Base-by-base conservation (phyloP, 2,113 vertebrate genomes). In the Morone chrysops region DNA sequence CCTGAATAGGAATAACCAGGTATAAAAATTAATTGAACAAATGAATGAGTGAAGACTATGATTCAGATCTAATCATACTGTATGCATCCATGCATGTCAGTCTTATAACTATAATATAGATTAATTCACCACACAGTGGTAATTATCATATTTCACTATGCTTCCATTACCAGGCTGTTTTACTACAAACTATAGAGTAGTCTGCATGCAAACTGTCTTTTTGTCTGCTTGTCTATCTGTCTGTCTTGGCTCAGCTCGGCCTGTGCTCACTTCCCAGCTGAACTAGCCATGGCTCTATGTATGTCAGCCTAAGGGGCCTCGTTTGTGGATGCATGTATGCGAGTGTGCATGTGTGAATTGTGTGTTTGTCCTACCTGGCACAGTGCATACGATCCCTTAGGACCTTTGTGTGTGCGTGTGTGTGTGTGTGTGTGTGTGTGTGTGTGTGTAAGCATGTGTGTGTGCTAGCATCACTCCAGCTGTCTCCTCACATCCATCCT, bases 401-500 rank as follows among this genome's bases (percentile, higher is more conserved):
- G 91, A 87, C 45, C n/a, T 1, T 0, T 5, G 22, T 67, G 20
- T 75, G 45, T 54, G 67, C 62, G 48, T 63, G n/a, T 50, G 65
- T 36, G 31, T 31, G 31, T 31, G 43, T 53, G 62, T 3, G 31
- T 60, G n/a, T 74, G 31, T 43, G 5, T 6, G 20, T 65, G 17
- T 74, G 25, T 53, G 22, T 53, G 56, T 48, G 65, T 59, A 10
- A 18, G 47, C 53, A 0, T 4, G 70, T 69, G 66, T 61, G 70
- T 20, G 70, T 25, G 65, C 54, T 81, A 60, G 74, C 70, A 59
- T 86, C 77, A 78, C 63, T 90, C 83, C 87, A 89, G 87, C 87
- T 88, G 90, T 92, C 90, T 92, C 82, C 83, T 89, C 88, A 68
- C 56, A 90, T 92, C 83, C 41, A 80, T 84, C 85, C 22, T 70